A percentile compares a stretch with the other conserved stretches of the same genome.
These are phyloP conservation scores for Antheraea assamensis DNA, from an alignment of 2,888 invertebrate genomes.

Conservation along the genomic window DNA sequence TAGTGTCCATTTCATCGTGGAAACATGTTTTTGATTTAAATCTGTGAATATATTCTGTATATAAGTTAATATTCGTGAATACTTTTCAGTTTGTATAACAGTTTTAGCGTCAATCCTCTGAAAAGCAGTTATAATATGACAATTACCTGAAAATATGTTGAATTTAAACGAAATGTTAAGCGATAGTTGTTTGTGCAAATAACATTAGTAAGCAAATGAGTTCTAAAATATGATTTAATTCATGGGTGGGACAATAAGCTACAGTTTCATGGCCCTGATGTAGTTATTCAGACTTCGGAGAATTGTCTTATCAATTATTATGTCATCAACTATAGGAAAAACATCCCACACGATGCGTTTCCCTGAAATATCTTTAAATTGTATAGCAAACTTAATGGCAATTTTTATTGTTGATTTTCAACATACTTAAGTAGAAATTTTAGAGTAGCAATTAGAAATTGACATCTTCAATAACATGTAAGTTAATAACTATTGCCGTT, in stretches of 20 bases:
- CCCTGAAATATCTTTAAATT: neutral
- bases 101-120: too few species aligned
- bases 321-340: conserved; percentile 2
- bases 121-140: too few species aligned
- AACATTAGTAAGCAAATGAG: too few species aligned
- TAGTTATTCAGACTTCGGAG: neutral
- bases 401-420: neutral
- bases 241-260: neutral
- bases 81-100: too few species aligned
- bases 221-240: too few species aligned
- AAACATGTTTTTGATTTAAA: conserved; percentile 1
- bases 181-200: too few species aligned
- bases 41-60: too few species aligned
- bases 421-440: neutral
- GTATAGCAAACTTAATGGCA: neutral
- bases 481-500: too few species aligned
- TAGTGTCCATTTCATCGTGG: neutral
- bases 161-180: too few species aligned
- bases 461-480: neutral
- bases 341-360: neutral
- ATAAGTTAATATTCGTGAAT: neutral
- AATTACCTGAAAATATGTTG: too few species aligned
- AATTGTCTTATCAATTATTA: conserved; percentile 2
- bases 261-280: neutral
- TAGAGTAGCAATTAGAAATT: too few species aligned